Evolutionary conservation across 2,888 invertebrate genomes (phyloP), one percentile per base, ranked within the genome.

Genomic region (Hemaris fuciformis): DNA sequence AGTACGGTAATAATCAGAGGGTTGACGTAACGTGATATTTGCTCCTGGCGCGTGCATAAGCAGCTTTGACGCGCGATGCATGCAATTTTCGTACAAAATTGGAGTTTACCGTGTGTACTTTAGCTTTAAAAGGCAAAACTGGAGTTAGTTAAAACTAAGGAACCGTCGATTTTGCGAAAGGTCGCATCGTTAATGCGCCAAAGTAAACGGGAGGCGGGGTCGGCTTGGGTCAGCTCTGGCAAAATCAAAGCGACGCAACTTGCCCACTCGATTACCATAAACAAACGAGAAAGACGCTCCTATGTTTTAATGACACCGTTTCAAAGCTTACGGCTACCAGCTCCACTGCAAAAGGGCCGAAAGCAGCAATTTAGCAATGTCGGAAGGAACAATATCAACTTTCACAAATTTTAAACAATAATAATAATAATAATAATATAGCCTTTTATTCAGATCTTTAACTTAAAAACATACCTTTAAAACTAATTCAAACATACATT

Each of bases 191-290:
- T 80, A 78, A 79, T 77, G 80, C 80, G 72, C 73, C 77, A 85
- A 84, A 89, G 88, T 83, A 87, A 91, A 89, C 84, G 71, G 67
- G 79, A 46, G 85, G 85, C 82, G 83, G 79, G 79, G 70, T 73
- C 73, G 72, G 72, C 70, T 67, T 74, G 74, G 82, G 77, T 76
- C 79, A 74, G 73, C 75, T 79, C 79, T 74, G 63, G 67, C 75
- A 77, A 77, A 91, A 90, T 89, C 88, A 89, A 88, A 89, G 89
- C 84, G 79, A 79, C 76, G 75, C 79, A 89, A 89, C 85, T 90
- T 88, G 88, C 88, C 88, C 87, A 85, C 86, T 85, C 82, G 80
- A 91, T 91, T 91, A 84, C 80, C 91, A 91, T 91, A 91, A 87
- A 88, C 90, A 91, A 91, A 91, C 91, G 80, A 80, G 84, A 79